These are phyloP conservation scores for Cylas formicarius DNA, from an alignment of 1,140 invertebrate genomes.

Conservation along the genomic window DNA sequence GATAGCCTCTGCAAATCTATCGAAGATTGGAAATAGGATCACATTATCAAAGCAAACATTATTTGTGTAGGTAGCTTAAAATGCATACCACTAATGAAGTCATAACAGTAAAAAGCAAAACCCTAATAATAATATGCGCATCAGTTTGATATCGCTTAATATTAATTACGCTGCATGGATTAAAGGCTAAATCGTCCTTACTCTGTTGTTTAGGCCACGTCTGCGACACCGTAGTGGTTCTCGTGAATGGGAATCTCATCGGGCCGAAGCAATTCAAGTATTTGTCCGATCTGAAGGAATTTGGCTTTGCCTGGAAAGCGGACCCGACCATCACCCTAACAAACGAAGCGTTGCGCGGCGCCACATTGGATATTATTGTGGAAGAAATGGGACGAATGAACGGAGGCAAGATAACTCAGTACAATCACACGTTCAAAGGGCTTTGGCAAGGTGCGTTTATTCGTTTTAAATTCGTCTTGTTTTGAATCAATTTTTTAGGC, in stretches of 20 bases:
- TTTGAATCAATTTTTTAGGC: constrained; percentile 8
- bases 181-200: too few species aligned
- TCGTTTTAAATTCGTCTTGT: constrained; percentile 9
- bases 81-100: too few species aligned
- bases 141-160: too few species aligned
- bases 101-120: too few species aligned
- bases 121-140: too few species aligned
- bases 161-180: too few species aligned
- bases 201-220: constrained; percentile 39
- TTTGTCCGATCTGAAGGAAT: constrained; percentile 35
- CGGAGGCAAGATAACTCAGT: constrained; percentile 43
- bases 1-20: too few species aligned
- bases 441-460: constrained; percentile 41
- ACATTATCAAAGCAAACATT: too few species aligned
- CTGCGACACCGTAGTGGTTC: constrained; percentile 47
- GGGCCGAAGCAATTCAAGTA: constrained; percentile 33
- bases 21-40: too few species aligned
- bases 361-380: constrained; percentile 48
- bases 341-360: constrained; percentile 20
- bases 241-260: constrained; percentile 42
- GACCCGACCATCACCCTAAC: constrained; percentile 31
- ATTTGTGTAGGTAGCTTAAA: too few species aligned
- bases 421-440: constrained; percentile 44
- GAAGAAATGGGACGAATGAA: constrained; percentile 54
- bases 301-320: constrained; percentile 44